These are phyloP conservation scores for Cosmia trapezina DNA, from an alignment of 2,888 invertebrate genomes.

Conservation along the genomic window DNA sequence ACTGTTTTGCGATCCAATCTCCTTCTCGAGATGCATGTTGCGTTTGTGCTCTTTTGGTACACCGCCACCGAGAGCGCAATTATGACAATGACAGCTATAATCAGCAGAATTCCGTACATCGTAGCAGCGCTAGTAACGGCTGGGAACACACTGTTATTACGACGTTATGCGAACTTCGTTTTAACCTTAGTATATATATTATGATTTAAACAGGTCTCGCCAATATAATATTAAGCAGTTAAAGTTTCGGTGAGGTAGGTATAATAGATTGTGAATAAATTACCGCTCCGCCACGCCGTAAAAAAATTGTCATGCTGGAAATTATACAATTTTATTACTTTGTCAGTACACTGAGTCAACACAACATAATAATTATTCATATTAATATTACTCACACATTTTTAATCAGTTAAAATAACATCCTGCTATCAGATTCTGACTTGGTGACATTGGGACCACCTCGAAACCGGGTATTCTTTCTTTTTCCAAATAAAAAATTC, in stretches of 20 bases:
- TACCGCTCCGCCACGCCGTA: not conserved
- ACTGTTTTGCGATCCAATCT: slow-evolving; percentile 62
- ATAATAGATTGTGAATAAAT: not conserved
- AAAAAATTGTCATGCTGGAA: not conserved
- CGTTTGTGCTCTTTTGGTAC: slow-evolving; percentile 66
- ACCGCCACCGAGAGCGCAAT: slow-evolving; percentile 37
- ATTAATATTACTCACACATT: too few relatives aligned
- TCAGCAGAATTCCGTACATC: slow-evolving; percentile 40
- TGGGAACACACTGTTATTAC: slow-evolving; percentile 21
- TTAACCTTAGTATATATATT: not conserved
- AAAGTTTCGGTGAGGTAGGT: rapidly evolving
- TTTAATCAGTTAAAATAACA: too few relatives aligned
- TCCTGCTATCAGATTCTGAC: too few relatives aligned
- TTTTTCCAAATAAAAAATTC: too few relatives aligned
- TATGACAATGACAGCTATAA: slow-evolving; percentile 45
- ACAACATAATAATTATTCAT: too few relatives aligned
- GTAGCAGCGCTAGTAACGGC: not conserved
- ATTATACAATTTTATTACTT: not conserved
- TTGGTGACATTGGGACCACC: too few relatives aligned
- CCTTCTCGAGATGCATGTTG: slow-evolving; percentile 56
- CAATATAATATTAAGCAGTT: not conserved
- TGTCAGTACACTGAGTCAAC: too few relatives aligned
- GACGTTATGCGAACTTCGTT: not conserved
- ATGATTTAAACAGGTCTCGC: not conserved
- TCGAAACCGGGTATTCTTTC: too few relatives aligned